A percentile compares a stretch with the other conserved stretches of the same genome.
These are phyloP conservation scores for Sparidentex hasta DNA, from an alignment of 2,797 vertebrate genomes.

Conservation along the genomic window DNA sequence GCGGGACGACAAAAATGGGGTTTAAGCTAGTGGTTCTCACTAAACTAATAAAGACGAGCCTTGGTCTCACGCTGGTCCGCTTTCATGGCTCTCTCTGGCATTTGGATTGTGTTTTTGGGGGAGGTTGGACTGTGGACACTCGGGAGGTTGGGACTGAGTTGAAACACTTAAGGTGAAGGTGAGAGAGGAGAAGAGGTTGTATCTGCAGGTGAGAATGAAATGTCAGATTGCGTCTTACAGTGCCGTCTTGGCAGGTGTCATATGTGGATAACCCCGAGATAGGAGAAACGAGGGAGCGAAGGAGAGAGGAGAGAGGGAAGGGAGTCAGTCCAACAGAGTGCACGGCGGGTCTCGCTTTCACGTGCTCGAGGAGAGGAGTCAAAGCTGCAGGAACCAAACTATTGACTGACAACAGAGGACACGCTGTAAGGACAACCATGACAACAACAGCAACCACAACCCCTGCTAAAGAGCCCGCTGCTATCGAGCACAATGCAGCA, in stretches of 20 bases:
- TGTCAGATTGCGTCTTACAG: slow-evolving; percentile 47
- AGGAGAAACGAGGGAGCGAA: slow-evolving; percentile 32
- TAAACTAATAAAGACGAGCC: slow-evolving; percentile 55
- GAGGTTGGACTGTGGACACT: neutral
- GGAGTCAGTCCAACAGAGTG: slow-evolving; percentile 54
- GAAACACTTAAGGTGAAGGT: slow-evolving; percentile 65
- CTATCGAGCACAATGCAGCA: neutral
- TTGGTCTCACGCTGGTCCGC: slow-evolving; percentile 8
- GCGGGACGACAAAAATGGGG: slow-evolving; percentile 27
- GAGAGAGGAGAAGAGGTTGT: slow-evolving; percentile 39
- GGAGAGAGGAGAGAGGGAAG: slow-evolving; percentile 8
- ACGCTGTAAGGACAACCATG: slow-evolving; percentile 59
- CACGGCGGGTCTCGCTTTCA: slow-evolving; percentile 63
- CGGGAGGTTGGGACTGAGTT: slow-evolving; percentile 35
- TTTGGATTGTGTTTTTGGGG: slow-evolving; percentile 34
- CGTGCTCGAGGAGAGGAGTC: slow-evolving; percentile 63
- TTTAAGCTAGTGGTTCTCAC: slow-evolving; percentile 33
- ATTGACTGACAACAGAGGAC: slow-evolving; percentile 80
- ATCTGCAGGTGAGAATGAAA: slow-evolving; percentile 66
- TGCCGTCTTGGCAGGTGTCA: slow-evolving; percentile 64
- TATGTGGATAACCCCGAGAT: slow-evolving; percentile 67
- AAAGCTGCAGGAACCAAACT: slow-evolving; percentile 69
- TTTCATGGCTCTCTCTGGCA: slow-evolving; percentile 37
- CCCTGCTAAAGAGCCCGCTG: neutral
- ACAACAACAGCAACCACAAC: slow-evolving; percentile 29